Evolutionary conservation across 2,113 vertebrate genomes (phyloP), one percentile per base, ranked within the genome.

Genomic region (Neodontobutis hainanensis): DNA sequence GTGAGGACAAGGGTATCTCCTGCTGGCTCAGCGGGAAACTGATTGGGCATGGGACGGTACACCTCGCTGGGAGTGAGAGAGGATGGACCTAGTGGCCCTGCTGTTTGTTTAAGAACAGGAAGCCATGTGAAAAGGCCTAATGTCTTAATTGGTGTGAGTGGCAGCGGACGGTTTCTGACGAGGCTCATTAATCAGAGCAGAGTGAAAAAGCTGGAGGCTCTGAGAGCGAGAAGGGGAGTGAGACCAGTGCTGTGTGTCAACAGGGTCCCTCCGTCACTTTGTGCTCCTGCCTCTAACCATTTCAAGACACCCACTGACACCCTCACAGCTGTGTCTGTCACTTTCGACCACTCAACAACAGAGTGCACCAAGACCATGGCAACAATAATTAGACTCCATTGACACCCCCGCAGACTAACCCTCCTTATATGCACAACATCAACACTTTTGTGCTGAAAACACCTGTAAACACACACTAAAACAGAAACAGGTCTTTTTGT

Each of bases 131-230:
- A 85, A 81, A 71, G 59, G 52, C 65, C 78, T 89, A 76, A 85
- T 78, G 83, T 88, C 85, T 90, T 92, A 92, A 92, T 92, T 92
- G 88, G 84, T 66, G 69, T 85, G 86, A 91, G 86, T 87, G 85
- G 84, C 81, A 70, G 80, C 87, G 87, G 85, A 87, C 70, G 87
- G 80, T 88, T 85, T 85, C 89, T 91, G 90, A 91, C 88, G 78
- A 89, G 81, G 81, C 75, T 85, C 66, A 90, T 91, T 91, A 90
- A 85, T 87, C 85, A 86, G 75, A 66, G 66, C 11, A 4, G 45
- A 67, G 59, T 88, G 86, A 86, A 70, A 77, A 83, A 77, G 78
- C 83, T 68, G 36, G 61, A 48, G 86, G 83, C 71, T 59, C 70
- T 69, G 64, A 66, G 70, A 36, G 15, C 12, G 60, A 61, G 38